Evolutionary conservation across 92 coral and sea anemone species (phyloP), one percentile per base, ranked within the genome.

Genomic region (Porites evermanni): DNA sequence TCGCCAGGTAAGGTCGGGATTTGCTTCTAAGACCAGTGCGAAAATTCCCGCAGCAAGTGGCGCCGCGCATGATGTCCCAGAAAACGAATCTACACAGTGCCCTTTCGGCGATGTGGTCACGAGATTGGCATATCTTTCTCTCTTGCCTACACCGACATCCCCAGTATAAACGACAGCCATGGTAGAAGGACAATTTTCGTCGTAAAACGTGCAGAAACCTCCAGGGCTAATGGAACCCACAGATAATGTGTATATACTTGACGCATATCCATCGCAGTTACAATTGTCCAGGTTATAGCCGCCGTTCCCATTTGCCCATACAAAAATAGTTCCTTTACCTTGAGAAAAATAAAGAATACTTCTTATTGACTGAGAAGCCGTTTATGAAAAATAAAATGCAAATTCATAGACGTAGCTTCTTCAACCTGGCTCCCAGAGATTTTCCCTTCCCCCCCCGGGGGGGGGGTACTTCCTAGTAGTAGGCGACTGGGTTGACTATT

Each of bases 281-380:
- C 96, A 93, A 20, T 91, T 82, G 71, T 93, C 96, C 0, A 60
- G 84, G 2, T 53, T 67, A 17, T 14, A 12, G 7, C 96, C 96
- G 12, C 96, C 96, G 66, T 93, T 93, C 2, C 96, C 96, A 23
- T 91, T 91, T 38, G 96, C 96, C 96, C 96, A 93, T 13, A 88
- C 94, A 82, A 56, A 93, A 64, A 93, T 88, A 59, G 17, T 54
- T 23, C 96, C 96, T 72, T 91, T 93, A 2, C 96, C 96, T 93
- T 47, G 79, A 8, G 38, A 19, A 13, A 29, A 77, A 26, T 38
- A 38, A 38, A 38, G 47, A 38, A 38, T 38, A 38, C 47, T 38
- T 38, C 47, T 38, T 38, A 38, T 4, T 38, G 47, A 38, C 47
- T 3, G 47, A 0, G 47, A 38, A 38, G 1, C 47, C 47, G 7